These are phyloP conservation scores for Bubo blakistoni DNA, from an alignment of 2,113 vertebrate species.

Conservation along the genomic window DNA sequence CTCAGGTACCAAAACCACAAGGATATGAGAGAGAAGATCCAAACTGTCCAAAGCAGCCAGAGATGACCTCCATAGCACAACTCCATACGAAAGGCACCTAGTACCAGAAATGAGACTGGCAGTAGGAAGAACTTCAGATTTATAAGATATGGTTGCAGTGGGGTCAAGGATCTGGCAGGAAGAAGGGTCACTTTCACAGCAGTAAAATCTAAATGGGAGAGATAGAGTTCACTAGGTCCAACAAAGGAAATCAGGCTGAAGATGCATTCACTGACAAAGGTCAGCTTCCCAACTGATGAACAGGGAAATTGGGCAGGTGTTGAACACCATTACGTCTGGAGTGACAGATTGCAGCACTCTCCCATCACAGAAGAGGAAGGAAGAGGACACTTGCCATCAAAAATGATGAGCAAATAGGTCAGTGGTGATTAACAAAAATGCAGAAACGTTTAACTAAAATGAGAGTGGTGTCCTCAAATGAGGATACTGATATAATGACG, in stretches of 20 bases:
- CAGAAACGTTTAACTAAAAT: not conserved
- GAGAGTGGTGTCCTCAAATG: not conserved
- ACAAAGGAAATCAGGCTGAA: not conserved
- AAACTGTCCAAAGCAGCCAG: not conserved
- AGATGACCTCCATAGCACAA: not conserved
- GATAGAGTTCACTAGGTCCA: not conserved
- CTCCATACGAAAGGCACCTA: not conserved
- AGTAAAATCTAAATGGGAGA: not conserved
- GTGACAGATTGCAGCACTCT: not conserved
- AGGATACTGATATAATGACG: not conserved
- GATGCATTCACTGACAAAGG: not conserved
- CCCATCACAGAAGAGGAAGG: not conserved
- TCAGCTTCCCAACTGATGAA: not conserved
- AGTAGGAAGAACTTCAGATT: not conserved
- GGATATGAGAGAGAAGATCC: not conserved
- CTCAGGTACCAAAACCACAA: not conserved
- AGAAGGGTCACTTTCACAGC: not conserved
- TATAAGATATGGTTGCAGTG: not conserved
- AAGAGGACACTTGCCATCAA: not conserved
- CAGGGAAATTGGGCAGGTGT: not conserved
- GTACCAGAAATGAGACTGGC: not conserved
- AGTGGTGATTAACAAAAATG: not conserved
- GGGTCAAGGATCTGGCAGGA: not conserved
- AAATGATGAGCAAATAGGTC: not conserved
- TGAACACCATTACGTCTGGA: not conserved